Conservation (phyloP, 2,113 vertebrate species). For the Lontra canadensis region DNA sequence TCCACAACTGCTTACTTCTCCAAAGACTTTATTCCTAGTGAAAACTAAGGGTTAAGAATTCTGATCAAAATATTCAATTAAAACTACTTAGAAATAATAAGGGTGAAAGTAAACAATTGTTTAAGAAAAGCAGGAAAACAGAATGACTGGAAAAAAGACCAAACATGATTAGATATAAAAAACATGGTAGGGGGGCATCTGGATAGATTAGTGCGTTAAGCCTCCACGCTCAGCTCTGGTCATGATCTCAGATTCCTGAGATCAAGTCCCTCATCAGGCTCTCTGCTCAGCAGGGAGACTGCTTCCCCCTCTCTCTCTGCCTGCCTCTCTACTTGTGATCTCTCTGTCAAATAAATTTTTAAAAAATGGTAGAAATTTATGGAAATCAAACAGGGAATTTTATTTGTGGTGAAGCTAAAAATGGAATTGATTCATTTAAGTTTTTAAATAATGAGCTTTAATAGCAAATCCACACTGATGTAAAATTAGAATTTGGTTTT, state of each 20-base stretch:
- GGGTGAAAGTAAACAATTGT: neutral
- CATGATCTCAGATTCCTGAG: too few species aligned
- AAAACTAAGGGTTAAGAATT: neutral
- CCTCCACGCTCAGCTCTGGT: too few species aligned
- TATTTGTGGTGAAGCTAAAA: neutral
- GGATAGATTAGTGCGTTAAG: too few species aligned
- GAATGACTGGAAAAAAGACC: neutral
- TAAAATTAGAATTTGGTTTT: neutral
- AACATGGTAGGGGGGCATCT: too few species aligned
- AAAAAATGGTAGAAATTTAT: neutral
- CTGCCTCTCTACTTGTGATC: too few species aligned
- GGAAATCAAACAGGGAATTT: neutral
- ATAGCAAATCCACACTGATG: neutral
- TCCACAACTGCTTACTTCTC: neutral
- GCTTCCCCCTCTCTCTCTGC: too few species aligned
- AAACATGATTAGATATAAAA: neutral
- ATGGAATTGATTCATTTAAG: neutral
- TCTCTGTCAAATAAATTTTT: too few species aligned
- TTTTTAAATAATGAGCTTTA: neutral
- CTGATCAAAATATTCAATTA: neutral
- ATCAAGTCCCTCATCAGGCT: too few species aligned
- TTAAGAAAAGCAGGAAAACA: neutral
- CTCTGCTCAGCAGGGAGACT: too few species aligned
- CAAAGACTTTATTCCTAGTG: neutral
- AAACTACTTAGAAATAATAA: neutral